phyloP scores from a whole-genome alignment of 2,888 invertebrate species.

The Ectobius pallidus region DNA sequence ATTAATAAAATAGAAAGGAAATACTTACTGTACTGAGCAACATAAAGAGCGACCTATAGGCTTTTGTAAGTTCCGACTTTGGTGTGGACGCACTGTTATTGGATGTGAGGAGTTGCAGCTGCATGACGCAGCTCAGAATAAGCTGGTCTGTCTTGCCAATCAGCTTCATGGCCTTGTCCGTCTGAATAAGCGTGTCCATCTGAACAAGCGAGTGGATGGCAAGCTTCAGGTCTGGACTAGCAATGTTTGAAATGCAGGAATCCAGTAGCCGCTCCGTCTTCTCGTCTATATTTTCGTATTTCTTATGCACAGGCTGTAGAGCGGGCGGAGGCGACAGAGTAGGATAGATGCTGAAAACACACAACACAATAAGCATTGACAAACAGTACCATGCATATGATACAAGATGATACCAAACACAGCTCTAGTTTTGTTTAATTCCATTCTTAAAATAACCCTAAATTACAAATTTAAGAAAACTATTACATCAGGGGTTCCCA shows the following conservation, averaged over 20 bases:
- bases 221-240: constrained; percentile 65
- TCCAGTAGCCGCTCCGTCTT: constrained; percentile 51
- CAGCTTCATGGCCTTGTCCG: constrained; percentile 59
- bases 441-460: too few species aligned
- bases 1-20: too few species aligned
- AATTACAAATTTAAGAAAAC: too few species aligned
- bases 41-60: constrained; percentile 60
- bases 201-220: constrained; percentile 71
- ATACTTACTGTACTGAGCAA: constrained; percentile 59
- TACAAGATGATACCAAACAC: too few species aligned
- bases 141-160: constrained; percentile 70
- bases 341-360: constrained; percentile 27
- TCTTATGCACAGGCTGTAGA: not conserved
- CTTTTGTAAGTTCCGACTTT: constrained; percentile 55
- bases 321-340: constrained; percentile 32
- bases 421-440: too few species aligned
- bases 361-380: constrained; percentile 15
- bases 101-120: constrained; percentile 62
- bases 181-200: constrained; percentile 69
- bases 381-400: too few species aligned
- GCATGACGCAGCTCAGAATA: constrained; percentile 66
- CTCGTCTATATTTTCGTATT: not conserved
- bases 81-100: constrained; percentile 34
- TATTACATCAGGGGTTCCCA: too few species aligned
- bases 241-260: constrained; percentile 65